phyloP scores from a whole-genome alignment of 2,797 vertebrate genomes.

The Poecilia gillii region DNA sequence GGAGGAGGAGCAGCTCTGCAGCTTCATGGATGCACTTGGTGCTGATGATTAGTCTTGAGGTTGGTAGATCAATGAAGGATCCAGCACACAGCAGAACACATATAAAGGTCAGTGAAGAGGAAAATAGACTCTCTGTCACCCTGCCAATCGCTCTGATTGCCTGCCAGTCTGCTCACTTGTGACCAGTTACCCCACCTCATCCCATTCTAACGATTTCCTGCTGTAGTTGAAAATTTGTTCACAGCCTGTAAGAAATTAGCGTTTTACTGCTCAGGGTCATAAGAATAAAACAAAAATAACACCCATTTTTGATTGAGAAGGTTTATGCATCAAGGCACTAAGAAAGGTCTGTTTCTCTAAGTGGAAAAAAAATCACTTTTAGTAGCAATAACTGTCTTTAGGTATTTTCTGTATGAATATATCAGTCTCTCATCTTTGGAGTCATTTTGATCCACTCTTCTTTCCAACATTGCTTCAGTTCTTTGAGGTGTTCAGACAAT shows the following conservation, averaged over 20 bases:
- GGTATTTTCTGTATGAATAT: not conserved
- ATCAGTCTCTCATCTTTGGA: not conserved
- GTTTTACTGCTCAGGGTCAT: not conserved
- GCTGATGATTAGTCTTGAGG: slow-evolving; percentile 20
- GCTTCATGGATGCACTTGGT: slow-evolving; percentile 16
- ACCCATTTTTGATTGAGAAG: not conserved
- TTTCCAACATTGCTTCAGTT: not conserved
- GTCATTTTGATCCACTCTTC: too few species aligned
- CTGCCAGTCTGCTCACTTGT: slow-evolving; percentile 39
- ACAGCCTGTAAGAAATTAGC: not conserved
- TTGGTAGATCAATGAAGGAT: slow-evolving; percentile 46
- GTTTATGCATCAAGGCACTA: not conserved
- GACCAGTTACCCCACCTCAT: slow-evolving; percentile 69
- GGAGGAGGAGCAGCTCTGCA: slow-evolving; percentile 10
- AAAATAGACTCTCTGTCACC: slow-evolving; percentile 54
- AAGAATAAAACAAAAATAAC: not conserved
- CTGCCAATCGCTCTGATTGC: slow-evolving; percentile 49
- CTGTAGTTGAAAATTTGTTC: not conserved
- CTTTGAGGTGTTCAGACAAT: not conserved
- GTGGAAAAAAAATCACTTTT: not conserved
- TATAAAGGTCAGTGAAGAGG: slow-evolving; percentile 57
- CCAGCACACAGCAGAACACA: slow-evolving; percentile 26
- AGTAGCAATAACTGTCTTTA: not conserved
- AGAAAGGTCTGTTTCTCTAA: not conserved
- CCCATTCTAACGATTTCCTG: slow-evolving; percentile 41